Conservation (phyloP, 2,113 vertebrate genomes). For the Plestiodon gilberti region DNA sequence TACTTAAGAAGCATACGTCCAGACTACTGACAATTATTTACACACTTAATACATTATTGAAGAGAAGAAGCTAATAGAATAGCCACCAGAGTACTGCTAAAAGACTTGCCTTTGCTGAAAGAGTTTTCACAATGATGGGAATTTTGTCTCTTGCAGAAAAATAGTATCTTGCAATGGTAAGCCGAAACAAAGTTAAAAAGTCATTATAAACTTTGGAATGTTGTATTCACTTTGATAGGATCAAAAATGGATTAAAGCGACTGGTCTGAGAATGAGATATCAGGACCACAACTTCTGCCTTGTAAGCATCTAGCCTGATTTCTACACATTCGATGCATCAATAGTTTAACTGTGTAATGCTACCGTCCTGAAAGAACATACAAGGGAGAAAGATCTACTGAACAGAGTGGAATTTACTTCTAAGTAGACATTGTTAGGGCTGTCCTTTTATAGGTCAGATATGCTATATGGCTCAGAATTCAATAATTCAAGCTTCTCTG, state of each 20-base stretch:
- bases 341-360: not conserved
- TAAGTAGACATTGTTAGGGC: no score
- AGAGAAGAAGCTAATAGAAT: conserved; percentile 40
- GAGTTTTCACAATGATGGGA: not conserved
- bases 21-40: conserved; percentile 55
- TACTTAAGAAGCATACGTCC: conserved; percentile 35
- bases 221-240: not conserved
- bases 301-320: not conserved
- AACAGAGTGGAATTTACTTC: no score
- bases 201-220: not conserved
- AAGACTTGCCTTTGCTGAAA: conserved; percentile 14
- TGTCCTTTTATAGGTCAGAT: no score
- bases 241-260: not conserved
- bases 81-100: not conserved
- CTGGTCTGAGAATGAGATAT: not conserved
- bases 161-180: not conserved
- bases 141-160: conserved; percentile 18
- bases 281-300: no score
- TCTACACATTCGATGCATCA: not conserved
- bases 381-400: no score
- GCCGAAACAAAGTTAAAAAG: not conserved
- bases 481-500: not conserved
- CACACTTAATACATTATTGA: conserved; percentile 59
- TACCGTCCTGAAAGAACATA: no score
- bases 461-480: not conserved